Evolutionary conservation across 2,113 vertebrate species (phyloP).

Genomic region (Plecotus auritus): DNA sequence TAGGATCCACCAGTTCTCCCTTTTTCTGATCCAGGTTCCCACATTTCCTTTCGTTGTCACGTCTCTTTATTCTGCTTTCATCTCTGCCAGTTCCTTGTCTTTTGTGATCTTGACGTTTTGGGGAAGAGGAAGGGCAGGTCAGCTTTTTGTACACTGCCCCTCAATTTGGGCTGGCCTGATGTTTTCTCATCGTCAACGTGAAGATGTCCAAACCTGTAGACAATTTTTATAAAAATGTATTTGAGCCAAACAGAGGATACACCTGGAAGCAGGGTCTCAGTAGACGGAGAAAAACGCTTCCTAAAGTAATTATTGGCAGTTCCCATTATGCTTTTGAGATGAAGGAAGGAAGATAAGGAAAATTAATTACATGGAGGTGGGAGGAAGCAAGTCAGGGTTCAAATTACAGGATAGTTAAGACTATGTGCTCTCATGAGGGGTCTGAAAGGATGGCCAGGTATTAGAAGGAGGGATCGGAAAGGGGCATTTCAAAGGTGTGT

Average conservation of each 20-base stretch:
- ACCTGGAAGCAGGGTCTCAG: background rate
- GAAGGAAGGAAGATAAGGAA: background rate
- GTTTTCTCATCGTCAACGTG: background rate
- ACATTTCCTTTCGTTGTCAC: background rate
- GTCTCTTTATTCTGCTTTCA: background rate
- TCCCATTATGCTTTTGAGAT: background rate
- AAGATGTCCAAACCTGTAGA: background rate
- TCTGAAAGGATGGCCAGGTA: background rate
- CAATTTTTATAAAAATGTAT: background rate
- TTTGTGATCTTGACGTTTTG: background rate
- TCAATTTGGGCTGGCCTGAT: background rate
- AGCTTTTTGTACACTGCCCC: background rate
- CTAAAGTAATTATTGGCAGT: background rate
- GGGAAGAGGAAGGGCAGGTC: background rate
- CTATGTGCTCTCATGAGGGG: background rate
- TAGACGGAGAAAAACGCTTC: background rate
- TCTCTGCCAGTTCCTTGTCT: background rate
- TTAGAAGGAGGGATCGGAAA: background rate
- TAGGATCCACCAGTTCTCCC: background rate
- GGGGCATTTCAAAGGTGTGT: background rate
- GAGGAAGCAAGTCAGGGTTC: background rate
- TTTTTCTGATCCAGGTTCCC: background rate
- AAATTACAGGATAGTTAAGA: background rate
- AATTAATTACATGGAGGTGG: no score
- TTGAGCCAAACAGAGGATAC: background rate